These are phyloP conservation scores for Anguilla anguilla DNA, from an alignment of 2,797 vertebrate species.

Conservation along the genomic window DNA sequence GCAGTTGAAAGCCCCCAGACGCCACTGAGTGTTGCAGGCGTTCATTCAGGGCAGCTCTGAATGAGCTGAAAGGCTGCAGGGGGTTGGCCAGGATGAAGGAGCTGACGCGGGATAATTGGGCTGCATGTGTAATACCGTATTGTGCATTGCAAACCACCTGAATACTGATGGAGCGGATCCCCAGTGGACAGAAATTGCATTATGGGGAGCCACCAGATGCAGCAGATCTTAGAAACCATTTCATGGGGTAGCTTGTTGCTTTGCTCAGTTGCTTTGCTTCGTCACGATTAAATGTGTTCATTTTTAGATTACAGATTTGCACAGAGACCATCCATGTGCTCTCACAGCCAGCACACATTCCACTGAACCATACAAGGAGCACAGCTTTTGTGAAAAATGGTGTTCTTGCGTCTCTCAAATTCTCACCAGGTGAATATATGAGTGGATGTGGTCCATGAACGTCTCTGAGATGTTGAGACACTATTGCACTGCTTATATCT, in stretches of 20 bases:
- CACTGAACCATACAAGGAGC: not conserved
- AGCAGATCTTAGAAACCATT: not conserved
- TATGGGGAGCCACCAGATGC: not conserved
- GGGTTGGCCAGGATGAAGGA: not conserved
- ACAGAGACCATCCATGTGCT: not conserved
- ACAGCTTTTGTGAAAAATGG: not conserved
- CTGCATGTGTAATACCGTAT: not conserved
- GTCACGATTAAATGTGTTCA: not conserved
- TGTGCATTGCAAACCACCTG: not conserved
- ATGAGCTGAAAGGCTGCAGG: not conserved
- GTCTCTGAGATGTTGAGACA: too few species aligned
- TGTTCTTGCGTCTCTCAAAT: not conserved
- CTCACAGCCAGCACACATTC: not conserved
- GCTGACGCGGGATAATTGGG: not conserved
- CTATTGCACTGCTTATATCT: not conserved
- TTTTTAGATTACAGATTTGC: not conserved
- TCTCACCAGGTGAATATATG: not conserved
- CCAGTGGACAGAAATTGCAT: not conserved
- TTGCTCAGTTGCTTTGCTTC: not conserved
- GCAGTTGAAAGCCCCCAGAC: not conserved
- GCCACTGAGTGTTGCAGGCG: not conserved
- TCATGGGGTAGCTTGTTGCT: not conserved
- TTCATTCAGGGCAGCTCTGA: not conserved
- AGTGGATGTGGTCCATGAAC: not conserved
- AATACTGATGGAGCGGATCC: conserved; percentile 1